A percentile compares a stretch with the other conserved stretches of the same genome.
These are phyloP conservation scores for Catostylus mosaicus DNA, from an alignment of 30 jellyfish, hydroid and myxozoan genomes.

Conservation along the genomic window DNA sequence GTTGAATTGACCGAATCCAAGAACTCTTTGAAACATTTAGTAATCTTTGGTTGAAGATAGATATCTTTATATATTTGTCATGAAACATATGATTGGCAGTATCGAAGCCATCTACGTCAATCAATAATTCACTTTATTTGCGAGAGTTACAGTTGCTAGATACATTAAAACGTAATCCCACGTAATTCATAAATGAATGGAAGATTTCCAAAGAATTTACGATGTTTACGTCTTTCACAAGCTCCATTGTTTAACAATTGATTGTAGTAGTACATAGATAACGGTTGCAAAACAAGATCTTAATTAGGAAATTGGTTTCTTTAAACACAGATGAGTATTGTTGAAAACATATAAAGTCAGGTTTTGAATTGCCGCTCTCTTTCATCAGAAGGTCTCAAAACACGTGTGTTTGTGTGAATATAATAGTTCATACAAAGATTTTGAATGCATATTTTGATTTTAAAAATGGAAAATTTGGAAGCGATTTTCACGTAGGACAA, in stretches of 20 bases:
- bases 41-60: neutral
- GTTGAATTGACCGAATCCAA: too few relatives aligned
- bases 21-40: neutral
- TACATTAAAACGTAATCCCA: neutral
- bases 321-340: too few relatives aligned
- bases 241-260: neutral
- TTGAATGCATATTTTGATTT: neutral
- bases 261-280: neutral
- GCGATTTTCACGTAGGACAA: too few relatives aligned
- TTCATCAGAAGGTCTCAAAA: neutral
- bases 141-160: slow-evolving; percentile 3
- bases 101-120: neutral
- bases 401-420: neutral
- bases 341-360: too few relatives aligned
- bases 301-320: neutral
- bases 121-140: neutral
- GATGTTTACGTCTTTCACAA: neutral
- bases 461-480: neutral
- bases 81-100: neutral
- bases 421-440: too few relatives aligned
- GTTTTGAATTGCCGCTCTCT: too few relatives aligned
- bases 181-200: neutral
- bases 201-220: neutral
- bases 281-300: neutral
- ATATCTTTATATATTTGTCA: neutral